A percentile compares a stretch with the other conserved stretches of the same genome.
phyloP scores from a whole-genome alignment of 2,888 invertebrate genomes.

The Chalcis sispes region DNA sequence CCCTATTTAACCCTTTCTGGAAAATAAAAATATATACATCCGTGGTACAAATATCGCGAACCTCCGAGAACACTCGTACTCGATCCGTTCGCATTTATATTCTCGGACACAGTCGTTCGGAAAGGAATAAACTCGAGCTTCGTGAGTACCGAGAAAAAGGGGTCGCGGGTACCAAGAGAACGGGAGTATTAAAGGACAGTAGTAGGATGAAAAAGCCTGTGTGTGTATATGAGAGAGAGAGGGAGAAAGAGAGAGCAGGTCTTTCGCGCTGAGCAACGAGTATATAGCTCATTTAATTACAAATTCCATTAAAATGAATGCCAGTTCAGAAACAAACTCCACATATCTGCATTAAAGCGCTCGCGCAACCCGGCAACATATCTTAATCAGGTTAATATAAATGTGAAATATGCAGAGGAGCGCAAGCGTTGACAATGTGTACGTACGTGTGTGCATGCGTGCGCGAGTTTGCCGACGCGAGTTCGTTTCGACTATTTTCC shows the following conservation, averaged over 20 bases:
- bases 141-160: background rate
- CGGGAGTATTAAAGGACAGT: conserved; percentile 26
- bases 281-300: conserved; percentile 74
- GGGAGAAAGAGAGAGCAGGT: conserved; percentile 24
- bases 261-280: conserved; percentile 35
- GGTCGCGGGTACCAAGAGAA: background rate
- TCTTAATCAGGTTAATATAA: conserved; percentile 77
- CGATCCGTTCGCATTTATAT: too few relatives aligned
- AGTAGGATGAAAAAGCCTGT: background rate
- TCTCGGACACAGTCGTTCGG: too few relatives aligned
- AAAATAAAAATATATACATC: too few relatives aligned
- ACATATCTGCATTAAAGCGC: conserved; percentile 75
- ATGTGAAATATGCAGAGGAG: conserved; percentile 75
- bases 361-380: conserved; percentile 72
- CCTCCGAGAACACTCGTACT: too few relatives aligned
- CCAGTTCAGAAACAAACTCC: conserved; percentile 76
- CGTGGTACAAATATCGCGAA: too few relatives aligned
- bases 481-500: conserved; percentile 7
- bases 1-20: too few relatives aligned
- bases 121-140: conserved; percentile 20
- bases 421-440: background rate
- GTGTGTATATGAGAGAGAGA: background rate
- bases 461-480: too few relatives aligned
- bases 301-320: conserved; percentile 76
- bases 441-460: too few relatives aligned